Conservation (phyloP, 2,113 vertebrate genomes). For the Diglossa brunneiventris region DNA sequence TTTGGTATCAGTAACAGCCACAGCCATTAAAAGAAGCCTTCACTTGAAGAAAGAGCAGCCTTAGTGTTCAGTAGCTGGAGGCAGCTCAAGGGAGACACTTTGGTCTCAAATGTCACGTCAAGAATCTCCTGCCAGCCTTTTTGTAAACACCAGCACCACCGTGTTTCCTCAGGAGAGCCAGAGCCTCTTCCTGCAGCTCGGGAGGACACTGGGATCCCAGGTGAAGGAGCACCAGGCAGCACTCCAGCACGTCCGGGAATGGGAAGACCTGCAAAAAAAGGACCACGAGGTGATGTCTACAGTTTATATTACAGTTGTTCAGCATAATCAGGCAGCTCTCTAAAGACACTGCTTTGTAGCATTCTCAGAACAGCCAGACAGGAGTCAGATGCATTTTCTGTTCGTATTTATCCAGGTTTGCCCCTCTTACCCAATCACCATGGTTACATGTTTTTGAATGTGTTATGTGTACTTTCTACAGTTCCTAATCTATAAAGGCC, state of each 20-base stretch:
- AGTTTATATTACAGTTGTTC: not conserved
- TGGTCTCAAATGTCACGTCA: not conserved
- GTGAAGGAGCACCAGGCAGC: constrained; percentile 87
- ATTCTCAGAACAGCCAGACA: not conserved
- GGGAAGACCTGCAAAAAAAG: constrained; percentile 75
- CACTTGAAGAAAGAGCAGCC: not conserved
- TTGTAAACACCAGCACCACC: constrained; percentile 4
- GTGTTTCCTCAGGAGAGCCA: constrained; percentile 75
- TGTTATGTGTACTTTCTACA: not conserved
- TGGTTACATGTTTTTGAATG: not conserved
- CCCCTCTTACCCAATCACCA: not conserved
- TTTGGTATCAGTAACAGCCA: not conserved
- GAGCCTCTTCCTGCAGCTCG: constrained; percentile 65
- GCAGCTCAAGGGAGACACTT: not conserved
- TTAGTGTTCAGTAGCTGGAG: not conserved
- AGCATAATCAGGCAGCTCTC: not conserved
- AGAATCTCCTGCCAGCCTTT: constrained; percentile 60
- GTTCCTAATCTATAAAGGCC: not conserved
- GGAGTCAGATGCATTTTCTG: not conserved
- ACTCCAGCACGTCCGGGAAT: constrained; percentile 89
- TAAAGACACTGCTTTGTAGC: not conserved
- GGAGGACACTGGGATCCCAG: constrained; percentile 37
- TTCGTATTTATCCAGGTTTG: not conserved
- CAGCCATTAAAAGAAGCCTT: not conserved
- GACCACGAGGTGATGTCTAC: not conserved